Evolutionary conservation across 2,888 invertebrate genomes (phyloP).

Genomic region (Drosophila nr. fundita): DNA sequence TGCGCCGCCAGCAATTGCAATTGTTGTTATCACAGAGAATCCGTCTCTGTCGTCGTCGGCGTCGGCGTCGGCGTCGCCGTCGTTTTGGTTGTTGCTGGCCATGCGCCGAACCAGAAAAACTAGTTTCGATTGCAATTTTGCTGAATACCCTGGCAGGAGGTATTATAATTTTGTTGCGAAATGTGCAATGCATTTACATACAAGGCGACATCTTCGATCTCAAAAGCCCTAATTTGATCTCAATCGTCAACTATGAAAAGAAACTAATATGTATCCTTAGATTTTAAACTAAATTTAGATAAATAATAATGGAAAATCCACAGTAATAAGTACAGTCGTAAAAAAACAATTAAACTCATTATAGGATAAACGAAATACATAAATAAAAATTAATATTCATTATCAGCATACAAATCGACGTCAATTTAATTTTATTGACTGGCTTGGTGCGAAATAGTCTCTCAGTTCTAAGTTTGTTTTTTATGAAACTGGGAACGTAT

Average conservation of each 20-base stretch:
- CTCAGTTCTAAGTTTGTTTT: background rate
- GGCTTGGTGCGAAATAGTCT: background rate
- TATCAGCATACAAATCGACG: background rate
- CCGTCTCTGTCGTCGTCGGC: background rate
- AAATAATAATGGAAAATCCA: background rate
- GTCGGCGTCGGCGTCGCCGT: background rate
- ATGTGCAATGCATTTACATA: background rate
- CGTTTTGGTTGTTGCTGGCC: conserved; percentile 28
- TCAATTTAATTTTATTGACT: background rate
- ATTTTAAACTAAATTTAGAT: background rate
- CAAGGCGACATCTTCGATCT: background rate
- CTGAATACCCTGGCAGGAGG: conserved; percentile 1
- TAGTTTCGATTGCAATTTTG: conserved; percentile 62
- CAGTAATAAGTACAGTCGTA: background rate
- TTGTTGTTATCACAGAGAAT: conserved; percentile 72
- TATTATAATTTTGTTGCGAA: background rate
- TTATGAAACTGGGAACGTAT: background rate
- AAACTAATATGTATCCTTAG: background rate
- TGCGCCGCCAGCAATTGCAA: conserved; percentile 70
- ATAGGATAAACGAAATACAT: background rate
- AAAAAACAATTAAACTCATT: background rate
- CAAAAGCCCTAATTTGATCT: too few relatives aligned
- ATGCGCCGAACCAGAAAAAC: conserved; percentile 80
- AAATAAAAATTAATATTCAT: background rate
- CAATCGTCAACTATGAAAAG: background rate